A percentile compares a stretch with the other conserved stretches of the same genome.
These are phyloP conservation scores for Cryptomyrus ogoouensis DNA, from an alignment of 2,113 vertebrate species.

Conservation along the genomic window DNA sequence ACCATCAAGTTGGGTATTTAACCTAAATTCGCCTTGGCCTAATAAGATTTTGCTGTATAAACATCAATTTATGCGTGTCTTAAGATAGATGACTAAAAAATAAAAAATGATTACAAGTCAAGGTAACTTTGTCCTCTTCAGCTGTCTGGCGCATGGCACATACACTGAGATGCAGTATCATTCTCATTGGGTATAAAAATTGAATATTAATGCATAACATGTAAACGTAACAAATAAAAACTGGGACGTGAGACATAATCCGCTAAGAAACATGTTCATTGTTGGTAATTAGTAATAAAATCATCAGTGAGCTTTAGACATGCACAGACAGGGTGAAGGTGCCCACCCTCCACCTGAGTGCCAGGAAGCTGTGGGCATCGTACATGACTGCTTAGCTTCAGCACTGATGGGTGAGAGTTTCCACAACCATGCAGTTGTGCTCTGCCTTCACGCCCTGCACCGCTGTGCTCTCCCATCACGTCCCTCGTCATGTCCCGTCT, in stretches of 20 bases:
- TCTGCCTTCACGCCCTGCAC: no score
- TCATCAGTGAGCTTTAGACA: background rate
- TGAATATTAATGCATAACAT: background rate
- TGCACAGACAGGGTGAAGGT: background rate
- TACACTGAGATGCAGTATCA: no score
- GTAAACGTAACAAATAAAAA: background rate
- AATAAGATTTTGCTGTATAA: no score
- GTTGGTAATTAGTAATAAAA: background rate
- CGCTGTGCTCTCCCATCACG: no score
- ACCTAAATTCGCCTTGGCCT: no score
- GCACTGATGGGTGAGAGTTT: background rate
- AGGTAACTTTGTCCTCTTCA: no score
- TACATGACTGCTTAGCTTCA: background rate
- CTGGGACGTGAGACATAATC: background rate
- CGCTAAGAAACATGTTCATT: background rate
- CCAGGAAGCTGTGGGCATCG: background rate
- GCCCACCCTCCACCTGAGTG: background rate
- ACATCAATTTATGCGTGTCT: no score
- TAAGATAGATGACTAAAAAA: no score
- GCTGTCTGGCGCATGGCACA: no score
- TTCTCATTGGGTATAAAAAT: no score
- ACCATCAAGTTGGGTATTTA: no score
- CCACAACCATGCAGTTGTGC: background rate
- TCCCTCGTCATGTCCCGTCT: background rate
- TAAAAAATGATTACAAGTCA: no score